Conservation (phyloP, 2,797 vertebrate genomes). For the Tokudaia tokunoshimensis region DNA sequence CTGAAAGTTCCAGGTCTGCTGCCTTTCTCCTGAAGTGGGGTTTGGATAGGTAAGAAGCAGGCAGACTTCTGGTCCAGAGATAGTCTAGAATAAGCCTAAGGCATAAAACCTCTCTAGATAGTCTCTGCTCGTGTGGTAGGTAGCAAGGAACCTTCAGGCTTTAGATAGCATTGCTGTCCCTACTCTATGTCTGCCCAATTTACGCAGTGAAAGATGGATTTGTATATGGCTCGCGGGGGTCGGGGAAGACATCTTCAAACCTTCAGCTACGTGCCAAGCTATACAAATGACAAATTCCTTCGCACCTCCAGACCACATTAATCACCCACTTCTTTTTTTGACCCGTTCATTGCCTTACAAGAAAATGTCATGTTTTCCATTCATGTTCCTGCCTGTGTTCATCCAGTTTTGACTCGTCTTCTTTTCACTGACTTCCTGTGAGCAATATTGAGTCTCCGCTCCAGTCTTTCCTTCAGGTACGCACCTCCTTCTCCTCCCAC, state of each 20-base stretch:
- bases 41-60: neutral
- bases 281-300: neutral
- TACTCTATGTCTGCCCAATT: slow-evolving; percentile 65
- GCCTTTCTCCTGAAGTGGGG: neutral
- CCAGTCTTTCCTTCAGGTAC: neutral
- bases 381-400: neutral
- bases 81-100: slow-evolving; percentile 74
- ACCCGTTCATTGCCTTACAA: neutral
- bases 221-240: slow-evolving; percentile 67
- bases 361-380: neutral
- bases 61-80: slow-evolving; percentile 18
- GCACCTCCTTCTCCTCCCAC: too few relatives aligned
- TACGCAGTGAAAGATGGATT: slow-evolving; percentile 69
- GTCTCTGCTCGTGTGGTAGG: slow-evolving; percentile 68
- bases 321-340: neutral
- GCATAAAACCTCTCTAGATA: slow-evolving; percentile 64
- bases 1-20: neutral
- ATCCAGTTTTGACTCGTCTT: neutral
- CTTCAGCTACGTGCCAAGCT: neutral
- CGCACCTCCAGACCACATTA: slow-evolving; percentile 30
- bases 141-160: slow-evolving; percentile 83
- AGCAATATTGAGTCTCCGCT: neutral
- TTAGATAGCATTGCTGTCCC: slow-evolving; percentile 68
- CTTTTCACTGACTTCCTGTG: neutral
- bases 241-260: neutral